phyloP scores from a whole-genome alignment of 2,113 vertebrate genomes.

The Eptatretus burgeri region DNA sequence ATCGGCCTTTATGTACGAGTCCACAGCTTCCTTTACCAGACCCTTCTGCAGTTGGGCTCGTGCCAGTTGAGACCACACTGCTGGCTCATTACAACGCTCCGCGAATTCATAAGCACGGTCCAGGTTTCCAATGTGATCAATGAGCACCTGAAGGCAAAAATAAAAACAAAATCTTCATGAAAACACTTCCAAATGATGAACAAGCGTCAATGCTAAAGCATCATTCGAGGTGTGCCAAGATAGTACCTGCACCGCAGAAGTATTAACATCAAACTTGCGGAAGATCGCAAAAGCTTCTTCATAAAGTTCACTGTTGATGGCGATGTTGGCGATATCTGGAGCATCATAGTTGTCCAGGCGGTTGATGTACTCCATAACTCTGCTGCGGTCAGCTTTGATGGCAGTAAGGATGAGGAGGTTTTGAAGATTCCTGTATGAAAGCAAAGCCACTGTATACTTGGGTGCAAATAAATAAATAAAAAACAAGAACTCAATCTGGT shows the following conservation, averaged over 20 bases:
- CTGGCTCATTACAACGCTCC: slow-evolving; percentile 41
- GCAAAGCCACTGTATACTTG: background rate
- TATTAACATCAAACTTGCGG: slow-evolving; percentile 60
- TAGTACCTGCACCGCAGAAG: slow-evolving; percentile 49
- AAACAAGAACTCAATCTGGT: background rate
- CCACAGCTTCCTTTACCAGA: slow-evolving; percentile 58
- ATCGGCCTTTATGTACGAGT: slow-evolving; percentile 53
- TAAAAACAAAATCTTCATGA: background rate
- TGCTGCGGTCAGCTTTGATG: slow-evolving; percentile 50
- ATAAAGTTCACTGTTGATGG: slow-evolving; percentile 50
- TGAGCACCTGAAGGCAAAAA: slow-evolving; percentile 28
- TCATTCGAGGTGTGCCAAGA: background rate
- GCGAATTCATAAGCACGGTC: slow-evolving; percentile 62
- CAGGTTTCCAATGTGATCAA: slow-evolving; percentile 49
- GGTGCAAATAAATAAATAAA: slow-evolving; percentile 1
- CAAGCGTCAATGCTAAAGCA: background rate
- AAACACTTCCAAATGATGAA: too few species aligned
- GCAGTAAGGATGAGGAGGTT: slow-evolving; percentile 64
- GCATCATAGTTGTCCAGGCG: slow-evolving; percentile 60
- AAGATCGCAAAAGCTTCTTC: slow-evolving; percentile 72
- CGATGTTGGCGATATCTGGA: slow-evolving; percentile 56
- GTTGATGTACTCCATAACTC: slow-evolving; percentile 71
- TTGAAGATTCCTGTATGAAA: slow-evolving; percentile 41
- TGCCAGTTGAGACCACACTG: slow-evolving; percentile 53
- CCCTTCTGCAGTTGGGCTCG: slow-evolving; percentile 44